phyloP scores from a whole-genome alignment of 2,888 invertebrate species.

The Epistrophella euchroma region DNA sequence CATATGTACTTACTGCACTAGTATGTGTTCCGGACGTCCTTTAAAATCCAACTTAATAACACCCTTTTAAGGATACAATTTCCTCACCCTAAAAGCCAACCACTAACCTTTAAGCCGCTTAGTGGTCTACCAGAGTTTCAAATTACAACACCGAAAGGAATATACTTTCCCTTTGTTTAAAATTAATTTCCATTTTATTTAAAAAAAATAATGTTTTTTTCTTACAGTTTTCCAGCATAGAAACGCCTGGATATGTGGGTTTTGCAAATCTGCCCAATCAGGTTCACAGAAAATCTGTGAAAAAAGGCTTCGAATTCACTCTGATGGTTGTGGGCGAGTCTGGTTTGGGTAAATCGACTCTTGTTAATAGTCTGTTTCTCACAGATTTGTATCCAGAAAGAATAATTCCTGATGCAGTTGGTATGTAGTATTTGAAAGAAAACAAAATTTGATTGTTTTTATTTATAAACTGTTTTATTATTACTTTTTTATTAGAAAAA shows the following conservation, averaged over 20 bases:
- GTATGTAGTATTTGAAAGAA: slow-evolving; percentile 84
- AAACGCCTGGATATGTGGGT: slow-evolving; percentile 92
- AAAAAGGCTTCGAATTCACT: slow-evolving; percentile 99
- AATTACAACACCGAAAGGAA: slow-evolving; percentile 11
- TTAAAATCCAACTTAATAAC: not conserved
- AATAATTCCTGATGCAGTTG: slow-evolving; percentile 93
- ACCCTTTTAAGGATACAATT: slow-evolving; percentile 28
- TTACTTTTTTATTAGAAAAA: slow-evolving; percentile 88
- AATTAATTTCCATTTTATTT: too few relatives aligned
- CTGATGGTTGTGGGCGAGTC: slow-evolving; percentile 97
- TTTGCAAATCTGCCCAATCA: slow-evolving; percentile 97
- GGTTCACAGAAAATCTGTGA: slow-evolving; percentile 98
- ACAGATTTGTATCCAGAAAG: slow-evolving; percentile 98
- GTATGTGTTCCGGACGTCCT: not conserved
- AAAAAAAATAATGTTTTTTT: slow-evolving; percentile 28
- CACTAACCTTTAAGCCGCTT: slow-evolving; percentile 45
- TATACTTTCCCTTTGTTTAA: slow-evolving; percentile 74
- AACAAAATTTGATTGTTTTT: not conserved
- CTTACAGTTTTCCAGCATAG: slow-evolving; percentile 91
- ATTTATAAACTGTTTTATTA: slow-evolving; percentile 50
- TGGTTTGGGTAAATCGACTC: slow-evolving; percentile 97
- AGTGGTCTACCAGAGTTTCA: slow-evolving; percentile 38
- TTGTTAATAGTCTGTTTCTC: slow-evolving; percentile 96
- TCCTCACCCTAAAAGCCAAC: not conserved
- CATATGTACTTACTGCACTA: not conserved